phyloP scores from a whole-genome alignment of 2,888 invertebrate genomes.

The Pantelozetes paolii region DNA sequence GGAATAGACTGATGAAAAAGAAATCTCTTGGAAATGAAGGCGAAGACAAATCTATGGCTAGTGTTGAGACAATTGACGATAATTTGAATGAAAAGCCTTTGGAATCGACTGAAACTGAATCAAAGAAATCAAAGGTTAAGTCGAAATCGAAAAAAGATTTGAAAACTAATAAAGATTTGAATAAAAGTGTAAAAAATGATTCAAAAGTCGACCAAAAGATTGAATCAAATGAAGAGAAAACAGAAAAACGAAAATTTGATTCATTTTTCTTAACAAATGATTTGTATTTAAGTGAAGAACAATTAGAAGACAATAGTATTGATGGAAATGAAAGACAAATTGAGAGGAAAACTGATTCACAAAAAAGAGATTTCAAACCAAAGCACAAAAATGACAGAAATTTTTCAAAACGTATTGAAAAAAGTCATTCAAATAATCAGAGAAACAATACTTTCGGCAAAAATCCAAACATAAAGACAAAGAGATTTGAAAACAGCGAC shows the following conservation, averaged over 20 bases:
- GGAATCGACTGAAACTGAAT: neutral
- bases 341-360: neutral
- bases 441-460: neutral
- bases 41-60: neutral
- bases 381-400: neutral
- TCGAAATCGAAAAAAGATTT: neutral
- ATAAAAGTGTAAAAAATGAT: neutral
- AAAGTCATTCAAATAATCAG: neutral
- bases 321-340: neutral
- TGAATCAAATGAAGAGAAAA: neutral
- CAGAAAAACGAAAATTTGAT: slow-evolving; percentile 10
- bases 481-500: neutral
- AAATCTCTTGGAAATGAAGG: neutral
- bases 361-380: neutral
- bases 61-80: neutral
- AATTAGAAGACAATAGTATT: neutral
- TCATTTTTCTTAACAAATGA: slow-evolving; percentile 32
- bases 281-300: neutral
- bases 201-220: neutral
- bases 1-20: slow-evolving; percentile 18
- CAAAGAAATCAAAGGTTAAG: too few relatives aligned
- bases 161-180: neutral
- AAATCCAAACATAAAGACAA: neutral
- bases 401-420: neutral
- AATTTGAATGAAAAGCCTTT: neutral